Conservation (phyloP, 2,888 invertebrate species). For the Sericinus montela region DNA sequence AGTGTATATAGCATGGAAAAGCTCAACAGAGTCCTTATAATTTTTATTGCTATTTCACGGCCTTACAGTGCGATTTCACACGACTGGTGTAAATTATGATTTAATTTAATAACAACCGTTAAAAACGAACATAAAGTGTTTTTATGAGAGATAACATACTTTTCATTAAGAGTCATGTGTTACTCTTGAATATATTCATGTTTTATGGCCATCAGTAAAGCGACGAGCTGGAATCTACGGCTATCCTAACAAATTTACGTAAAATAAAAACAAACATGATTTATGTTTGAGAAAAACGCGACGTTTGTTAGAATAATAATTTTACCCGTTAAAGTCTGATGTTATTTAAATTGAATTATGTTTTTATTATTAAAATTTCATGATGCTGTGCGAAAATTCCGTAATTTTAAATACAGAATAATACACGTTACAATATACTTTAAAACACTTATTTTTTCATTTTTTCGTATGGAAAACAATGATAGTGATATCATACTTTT, state of each 20-base stretch:
- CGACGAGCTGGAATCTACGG: constrained; percentile 42
- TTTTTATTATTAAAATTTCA: too few species aligned
- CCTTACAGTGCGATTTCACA: constrained; percentile 67
- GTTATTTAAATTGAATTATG: too few species aligned
- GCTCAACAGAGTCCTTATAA: constrained; percentile 59
- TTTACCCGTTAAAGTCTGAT: too few species aligned
- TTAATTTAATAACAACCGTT: constrained; percentile 71
- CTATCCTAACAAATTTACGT: constrained; percentile 1
- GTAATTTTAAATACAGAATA: too few species aligned
- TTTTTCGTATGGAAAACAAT: too few species aligned
- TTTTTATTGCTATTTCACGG: constrained; percentile 70
- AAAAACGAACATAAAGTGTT: constrained; percentile 69
- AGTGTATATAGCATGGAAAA: constrained; percentile 44
- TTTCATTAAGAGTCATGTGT: constrained; percentile 70
- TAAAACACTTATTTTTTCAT: too few species aligned
- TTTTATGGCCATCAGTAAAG: constrained; percentile 49
- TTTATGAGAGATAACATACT: constrained; percentile 73
- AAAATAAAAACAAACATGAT: neutral
- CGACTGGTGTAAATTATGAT: constrained; percentile 73
- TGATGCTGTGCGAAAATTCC: too few species aligned
- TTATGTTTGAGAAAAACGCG: neutral
- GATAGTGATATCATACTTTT: too few species aligned
- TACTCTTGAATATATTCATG: constrained; percentile 54
- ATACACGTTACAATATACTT: too few species aligned
- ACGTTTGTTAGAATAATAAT: too few species aligned